These are phyloP conservation scores for Cheumatopsyche charites DNA, from an alignment of 1,140 invertebrate genomes.

Conservation along the genomic window DNA sequence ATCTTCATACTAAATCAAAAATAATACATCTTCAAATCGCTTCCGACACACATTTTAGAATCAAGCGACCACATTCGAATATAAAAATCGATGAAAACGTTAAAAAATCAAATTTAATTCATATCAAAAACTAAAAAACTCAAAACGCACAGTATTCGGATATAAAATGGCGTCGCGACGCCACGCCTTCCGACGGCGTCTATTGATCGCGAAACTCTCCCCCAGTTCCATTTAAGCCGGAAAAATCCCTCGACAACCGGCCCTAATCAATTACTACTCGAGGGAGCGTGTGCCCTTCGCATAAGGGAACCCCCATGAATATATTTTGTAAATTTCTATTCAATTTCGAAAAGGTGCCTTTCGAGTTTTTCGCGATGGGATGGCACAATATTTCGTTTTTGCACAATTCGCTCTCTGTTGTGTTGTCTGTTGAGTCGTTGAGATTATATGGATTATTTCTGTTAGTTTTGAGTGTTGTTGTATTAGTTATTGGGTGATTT, in stretches of 20 bases:
- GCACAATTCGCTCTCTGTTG: too few relatives aligned
- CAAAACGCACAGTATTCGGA: background rate
- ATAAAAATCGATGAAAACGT: too few relatives aligned
- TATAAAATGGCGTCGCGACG: conserved; percentile 46
- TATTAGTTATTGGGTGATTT: background rate
- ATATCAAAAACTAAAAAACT: background rate
- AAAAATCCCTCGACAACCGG: conserved; percentile 36
- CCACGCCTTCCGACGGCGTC: conserved; percentile 38
- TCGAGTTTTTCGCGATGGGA: too few relatives aligned
- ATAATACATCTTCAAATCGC: too few relatives aligned
- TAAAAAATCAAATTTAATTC: too few relatives aligned
- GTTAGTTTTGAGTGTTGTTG: background rate
- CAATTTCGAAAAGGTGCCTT: too few relatives aligned
- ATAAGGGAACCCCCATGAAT: background rate
- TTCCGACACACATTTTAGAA: too few relatives aligned
- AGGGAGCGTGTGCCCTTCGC: conserved; percentile 31
- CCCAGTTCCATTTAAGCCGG: conserved; percentile 9
- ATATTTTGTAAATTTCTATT: too few relatives aligned
- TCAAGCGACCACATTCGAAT: too few relatives aligned
- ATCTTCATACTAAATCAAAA: too few relatives aligned
- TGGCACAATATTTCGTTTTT: too few relatives aligned
- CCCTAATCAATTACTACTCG: conserved; percentile 40
- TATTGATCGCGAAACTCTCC: conserved; percentile 38
- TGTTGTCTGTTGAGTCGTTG: too few relatives aligned
- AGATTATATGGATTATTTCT: background rate